Conservation (phyloP, 1,140 invertebrate species). For the Procambarus virginalis region DNA sequence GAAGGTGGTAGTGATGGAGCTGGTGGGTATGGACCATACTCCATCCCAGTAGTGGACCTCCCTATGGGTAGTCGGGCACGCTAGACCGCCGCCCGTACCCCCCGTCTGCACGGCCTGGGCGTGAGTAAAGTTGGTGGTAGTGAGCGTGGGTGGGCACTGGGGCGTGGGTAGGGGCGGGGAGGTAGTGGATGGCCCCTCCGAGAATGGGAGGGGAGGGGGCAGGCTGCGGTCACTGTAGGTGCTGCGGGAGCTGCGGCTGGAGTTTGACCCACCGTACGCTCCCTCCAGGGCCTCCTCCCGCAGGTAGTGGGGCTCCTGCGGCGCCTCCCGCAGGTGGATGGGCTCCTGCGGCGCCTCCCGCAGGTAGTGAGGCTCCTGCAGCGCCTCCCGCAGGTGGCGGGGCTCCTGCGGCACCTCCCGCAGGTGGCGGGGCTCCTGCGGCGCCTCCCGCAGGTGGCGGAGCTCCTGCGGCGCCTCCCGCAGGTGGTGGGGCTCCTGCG, state of each 20-base stretch:
- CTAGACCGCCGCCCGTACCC: slow-evolving; percentile 19
- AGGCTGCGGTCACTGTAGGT: slow-evolving; percentile 57
- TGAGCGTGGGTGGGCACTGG: background rate
- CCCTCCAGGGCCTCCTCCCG: slow-evolving; percentile 38
- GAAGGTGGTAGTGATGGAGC: slow-evolving; percentile 43
- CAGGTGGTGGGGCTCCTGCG: too few species aligned
- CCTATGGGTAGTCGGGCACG: background rate
- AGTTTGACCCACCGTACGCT: slow-evolving; percentile 53
- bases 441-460: background rate
- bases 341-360: background rate
- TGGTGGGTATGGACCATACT: slow-evolving; percentile 57
- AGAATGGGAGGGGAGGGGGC: slow-evolving; percentile 49
- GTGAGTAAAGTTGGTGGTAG: slow-evolving; percentile 14
- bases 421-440: background rate
- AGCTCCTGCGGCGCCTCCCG: background rate
- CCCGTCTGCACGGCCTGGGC: background rate
- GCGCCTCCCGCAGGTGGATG: slow-evolving; percentile 4
- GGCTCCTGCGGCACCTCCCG: background rate
- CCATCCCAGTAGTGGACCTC: slow-evolving; percentile 35
- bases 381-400: background rate
- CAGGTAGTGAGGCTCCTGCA: background rate
- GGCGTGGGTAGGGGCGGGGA: slow-evolving; percentile 41
- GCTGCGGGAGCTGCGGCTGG: slow-evolving; percentile 48
- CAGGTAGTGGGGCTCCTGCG: slow-evolving; percentile 45
- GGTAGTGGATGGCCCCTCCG: slow-evolving; percentile 55